Percentiles rank a stretch among this genome's conserved stretches.
Evolutionary conservation across 2,113 vertebrate genomes (phyloP).

Genomic region (Nansenia antarctica): DNA sequence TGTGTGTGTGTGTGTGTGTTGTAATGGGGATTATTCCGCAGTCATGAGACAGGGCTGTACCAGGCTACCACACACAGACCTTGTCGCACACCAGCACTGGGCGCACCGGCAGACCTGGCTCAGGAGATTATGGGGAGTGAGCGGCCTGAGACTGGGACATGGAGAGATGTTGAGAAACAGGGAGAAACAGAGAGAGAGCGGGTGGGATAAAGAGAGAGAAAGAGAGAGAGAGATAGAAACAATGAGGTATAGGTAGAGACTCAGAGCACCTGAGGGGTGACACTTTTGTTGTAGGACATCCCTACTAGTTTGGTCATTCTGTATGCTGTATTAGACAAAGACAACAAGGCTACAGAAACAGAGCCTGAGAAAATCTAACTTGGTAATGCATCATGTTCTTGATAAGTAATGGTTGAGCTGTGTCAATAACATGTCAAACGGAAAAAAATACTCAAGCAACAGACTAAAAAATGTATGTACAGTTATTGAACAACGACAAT

Average conservation of each 20-base stretch:
- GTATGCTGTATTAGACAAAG: too few relatives aligned
- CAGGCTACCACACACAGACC: constrained; percentile 79
- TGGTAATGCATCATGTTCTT: too few relatives aligned
- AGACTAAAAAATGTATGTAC: too few relatives aligned
- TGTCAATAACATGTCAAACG: too few relatives aligned
- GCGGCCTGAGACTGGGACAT: constrained; percentile 19
- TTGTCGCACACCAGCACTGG: constrained; percentile 77
- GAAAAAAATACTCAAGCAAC: too few relatives aligned
- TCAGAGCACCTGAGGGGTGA: too few relatives aligned
- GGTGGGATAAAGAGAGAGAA: constrained; percentile 12
- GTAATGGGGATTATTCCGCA: constrained; percentile 77
- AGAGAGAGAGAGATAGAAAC: background rate
- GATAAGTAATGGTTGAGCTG: too few relatives aligned
- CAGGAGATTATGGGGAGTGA: constrained; percentile 71
- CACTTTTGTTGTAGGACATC: too few relatives aligned
- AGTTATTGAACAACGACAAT: too few relatives aligned
- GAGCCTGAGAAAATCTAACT: too few relatives aligned
- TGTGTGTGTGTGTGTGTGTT: constrained; percentile 56
- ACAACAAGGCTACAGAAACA: too few relatives aligned
- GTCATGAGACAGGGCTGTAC: constrained; percentile 84
- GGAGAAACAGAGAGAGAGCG: constrained; percentile 1
- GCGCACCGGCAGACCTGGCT: constrained; percentile 61
- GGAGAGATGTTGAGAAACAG: constrained; percentile 12
- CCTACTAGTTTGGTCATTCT: too few relatives aligned
- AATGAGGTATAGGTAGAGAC: background rate